Base-by-base conservation (phyloP, 2,888 invertebrate genomes). In the Lagria hirta region DNA sequence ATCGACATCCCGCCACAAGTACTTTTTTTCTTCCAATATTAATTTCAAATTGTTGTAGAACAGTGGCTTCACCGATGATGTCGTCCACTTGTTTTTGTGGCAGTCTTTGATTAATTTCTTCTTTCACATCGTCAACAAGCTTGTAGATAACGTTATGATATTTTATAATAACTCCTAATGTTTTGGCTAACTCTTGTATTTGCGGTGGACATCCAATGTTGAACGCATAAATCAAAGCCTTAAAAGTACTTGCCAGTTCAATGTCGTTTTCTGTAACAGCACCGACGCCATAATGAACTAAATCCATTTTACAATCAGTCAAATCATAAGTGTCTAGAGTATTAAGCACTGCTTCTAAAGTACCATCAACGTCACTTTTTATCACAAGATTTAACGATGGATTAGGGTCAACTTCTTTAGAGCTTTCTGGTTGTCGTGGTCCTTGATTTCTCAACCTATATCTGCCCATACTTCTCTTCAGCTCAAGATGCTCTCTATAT, bases 281-380 rank as follows among this genome's bases (percentile, higher is more conserved):
- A 0, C 99, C 99, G 2, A 99, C 89, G 1, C 89, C 96, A 66
- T 86, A 93, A 69, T 92, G 88, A 18, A 98, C 82, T 2, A 99
- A 70, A 59, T 92, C 86, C 7, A 99, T 74, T 27, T 80, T 78
- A 59, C 95, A 96, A 2, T 81, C 75, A 34, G 80, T 75, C n/a
- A 78, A 79, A 54, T 86, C 78, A 63, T 97, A 99, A 0, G 92
- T 88, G 53, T 88, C 88, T 37, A 99, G 67, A 5, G 92, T 86
- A 67, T 97, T 90, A 49, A 96, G 70, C 51, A 99, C 88, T 0
- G 98, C 97, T 70, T 99, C 98, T 24, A 97, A 83, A 0, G 95
- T 94, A 0, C 99, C 99, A 69, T 92, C 88, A 2, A 98, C 97
- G 73, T 99, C 99, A 12, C 89, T 89, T 84, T 69, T 77, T 51